These are phyloP conservation scores for Matsumurasca onukii DNA, from an alignment of 1,140 invertebrate species.

Conservation along the genomic window DNA sequence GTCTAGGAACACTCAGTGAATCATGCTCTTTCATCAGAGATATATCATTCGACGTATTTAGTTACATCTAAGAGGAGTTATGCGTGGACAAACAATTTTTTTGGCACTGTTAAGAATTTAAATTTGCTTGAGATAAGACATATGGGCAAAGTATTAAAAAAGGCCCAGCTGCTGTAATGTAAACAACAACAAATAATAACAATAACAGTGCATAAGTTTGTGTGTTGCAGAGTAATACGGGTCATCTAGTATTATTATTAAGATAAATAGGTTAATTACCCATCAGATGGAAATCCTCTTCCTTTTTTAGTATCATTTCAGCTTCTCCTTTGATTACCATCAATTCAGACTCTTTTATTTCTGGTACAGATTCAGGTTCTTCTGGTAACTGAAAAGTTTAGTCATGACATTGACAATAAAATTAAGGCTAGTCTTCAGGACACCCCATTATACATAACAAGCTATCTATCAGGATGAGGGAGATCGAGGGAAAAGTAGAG, in stretches of 20 bases:
- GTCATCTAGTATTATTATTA: background rate
- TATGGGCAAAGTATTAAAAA: background rate
- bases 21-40: too few relatives aligned
- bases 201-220: background rate
- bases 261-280: conserved; percentile 21
- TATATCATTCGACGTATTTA: too few relatives aligned
- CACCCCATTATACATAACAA: background rate
- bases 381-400: conserved; percentile 7
- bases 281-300: conserved; percentile 12
- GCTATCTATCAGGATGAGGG: background rate
- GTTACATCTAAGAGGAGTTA: too few relatives aligned
- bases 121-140: background rate
- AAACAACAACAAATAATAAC: background rate
- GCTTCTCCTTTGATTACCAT: conserved; percentile 30
- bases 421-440: background rate
- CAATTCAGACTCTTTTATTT: conserved; percentile 25
- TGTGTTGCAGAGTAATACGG: background rate
- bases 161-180: background rate
- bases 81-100: too few relatives aligned
- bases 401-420: background rate
- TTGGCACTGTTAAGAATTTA: background rate
- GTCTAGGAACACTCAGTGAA: too few relatives aligned
- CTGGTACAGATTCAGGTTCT: background rate
- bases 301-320: conserved; percentile 31
- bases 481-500: background rate